Conservation (phyloP, 2,888 invertebrate genomes). For the Meiosimyza decipiens region DNA sequence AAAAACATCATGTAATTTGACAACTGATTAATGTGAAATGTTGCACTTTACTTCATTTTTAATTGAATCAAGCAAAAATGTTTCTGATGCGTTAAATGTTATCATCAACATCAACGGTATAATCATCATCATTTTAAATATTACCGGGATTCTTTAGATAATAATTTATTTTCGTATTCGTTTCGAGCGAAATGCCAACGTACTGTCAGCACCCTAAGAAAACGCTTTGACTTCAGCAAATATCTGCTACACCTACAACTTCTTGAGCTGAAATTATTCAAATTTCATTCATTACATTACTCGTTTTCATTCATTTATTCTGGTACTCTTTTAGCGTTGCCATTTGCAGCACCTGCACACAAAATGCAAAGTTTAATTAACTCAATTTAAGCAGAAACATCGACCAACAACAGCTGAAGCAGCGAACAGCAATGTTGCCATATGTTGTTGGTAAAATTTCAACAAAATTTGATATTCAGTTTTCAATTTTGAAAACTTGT, state of each 20-base stretch:
- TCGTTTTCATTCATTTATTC: constrained; percentile 18
- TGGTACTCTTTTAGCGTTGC: neutral
- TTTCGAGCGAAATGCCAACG: neutral
- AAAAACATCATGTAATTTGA: neutral
- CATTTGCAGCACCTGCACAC: constrained; percentile 16
- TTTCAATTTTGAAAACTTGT: too few relatives aligned
- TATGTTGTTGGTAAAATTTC: too few relatives aligned
- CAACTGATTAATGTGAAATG: neutral
- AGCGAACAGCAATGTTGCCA: neutral
- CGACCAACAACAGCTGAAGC: constrained; percentile 1
- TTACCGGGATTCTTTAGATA: neutral
- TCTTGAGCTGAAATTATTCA: constrained; percentile 14
- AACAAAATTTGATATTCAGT: too few relatives aligned
- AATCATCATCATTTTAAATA: neutral
- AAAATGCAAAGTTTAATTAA: constrained; percentile 24
- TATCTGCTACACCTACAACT: neutral
- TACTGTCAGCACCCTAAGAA: neutral
- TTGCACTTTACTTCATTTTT: constrained; percentile 5
- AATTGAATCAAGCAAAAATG: neutral
- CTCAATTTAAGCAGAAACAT: constrained; percentile 27
- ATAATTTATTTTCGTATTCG: constrained; percentile 10
- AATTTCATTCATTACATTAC: constrained; percentile 17
- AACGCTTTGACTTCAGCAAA: neutral
- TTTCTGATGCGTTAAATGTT: neutral
- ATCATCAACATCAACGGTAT: neutral